Base-by-base conservation (phyloP, 2,888 invertebrate genomes). In the Augiades crinisus region DNA sequence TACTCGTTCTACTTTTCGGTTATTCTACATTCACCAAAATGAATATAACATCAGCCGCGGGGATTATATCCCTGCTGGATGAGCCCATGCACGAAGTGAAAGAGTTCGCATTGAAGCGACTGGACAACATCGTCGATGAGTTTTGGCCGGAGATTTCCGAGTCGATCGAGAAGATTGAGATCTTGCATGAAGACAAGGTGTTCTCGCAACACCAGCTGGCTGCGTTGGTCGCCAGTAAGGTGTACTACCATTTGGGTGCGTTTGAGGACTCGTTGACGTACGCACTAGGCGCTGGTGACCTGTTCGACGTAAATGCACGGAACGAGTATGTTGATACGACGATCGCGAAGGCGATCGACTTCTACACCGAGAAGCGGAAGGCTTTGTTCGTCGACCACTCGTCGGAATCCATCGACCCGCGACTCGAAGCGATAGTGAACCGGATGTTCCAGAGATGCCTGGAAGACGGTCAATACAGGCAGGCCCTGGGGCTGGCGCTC, bases 111-210 rank as follows among this genome's bases (percentile, higher is more conserved):
- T 84, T 99, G 67, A 95, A 95, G 72, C 98, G 98, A 76, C 91
- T 99, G 67, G 96, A 99, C 84, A 92, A 93, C 72, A 96, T 99
- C 68, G 98, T 99, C 0, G 98, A 99, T 80, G 96, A 98, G 77
- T 99, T 99, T 88, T 99, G 99, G 99, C 97, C 99, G 5, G 99
- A 99, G 90, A 99, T 99, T 66, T 98, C 98, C 0, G 99, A 99
- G 84, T 96, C 98, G 8, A 97, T 99, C 65, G 96, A 96, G 71
- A 99, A 98, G 89, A 98, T 99, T 70, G 99, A 99, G 90, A 96
- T 97, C 76, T 91, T 99, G 19, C 97, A 98, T 72, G 99, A 99
- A 87, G 98, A 99, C 73, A 94, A 95, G 71, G 91, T 90, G 27
- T 96, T 99, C 80, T 92, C 93, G 27, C 96, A 98, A 73, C 95